These are phyloP conservation scores for Rambutsinella grinnellia DNA, from an alignment of 2,888 invertebrate genomes.

Conservation along the genomic window DNA sequence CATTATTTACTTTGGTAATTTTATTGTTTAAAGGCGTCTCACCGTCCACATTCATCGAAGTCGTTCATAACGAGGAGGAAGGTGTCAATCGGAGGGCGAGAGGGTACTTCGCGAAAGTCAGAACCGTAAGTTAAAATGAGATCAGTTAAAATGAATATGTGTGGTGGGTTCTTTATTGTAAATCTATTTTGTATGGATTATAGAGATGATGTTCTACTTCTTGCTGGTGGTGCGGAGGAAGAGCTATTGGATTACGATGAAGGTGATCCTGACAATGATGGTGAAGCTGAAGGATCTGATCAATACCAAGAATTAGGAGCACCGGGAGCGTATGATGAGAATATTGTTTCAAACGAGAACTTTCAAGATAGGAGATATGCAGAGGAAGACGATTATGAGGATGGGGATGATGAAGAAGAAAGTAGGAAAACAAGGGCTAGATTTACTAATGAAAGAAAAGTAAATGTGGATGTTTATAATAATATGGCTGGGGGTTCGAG, in stretches of 20 bases:
- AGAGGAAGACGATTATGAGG: slow-evolving; percentile 57
- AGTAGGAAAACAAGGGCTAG: slow-evolving; percentile 54
- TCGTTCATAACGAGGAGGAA: too few species aligned
- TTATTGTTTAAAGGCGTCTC: too few species aligned
- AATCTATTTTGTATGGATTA: background rate
- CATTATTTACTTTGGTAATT: too few species aligned
- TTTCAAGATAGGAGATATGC: slow-evolving; percentile 13
- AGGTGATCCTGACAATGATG: slow-evolving; percentile 26
- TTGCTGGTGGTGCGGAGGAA: slow-evolving; percentile 55
- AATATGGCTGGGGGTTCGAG: background rate
- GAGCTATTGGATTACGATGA: slow-evolving; percentile 57
- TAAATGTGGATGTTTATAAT: slow-evolving; percentile 35
- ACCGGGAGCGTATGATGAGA: slow-evolving; percentile 14
- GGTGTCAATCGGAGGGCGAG: background rate
- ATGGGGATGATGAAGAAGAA: slow-evolving; percentile 61
- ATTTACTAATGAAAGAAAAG: slow-evolving; percentile 63
- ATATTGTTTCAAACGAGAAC: slow-evolving; percentile 14
- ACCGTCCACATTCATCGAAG: too few species aligned
- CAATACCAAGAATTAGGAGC: background rate
- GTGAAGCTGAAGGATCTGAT: background rate
- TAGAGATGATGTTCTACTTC: slow-evolving; percentile 55
- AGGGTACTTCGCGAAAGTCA: too few species aligned
- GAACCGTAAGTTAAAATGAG: too few species aligned
- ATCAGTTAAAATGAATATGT: too few species aligned
- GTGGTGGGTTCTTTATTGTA: too few species aligned